Conservation (phyloP, 1,140 invertebrate genomes). For the Papilio glaucus region DNA sequence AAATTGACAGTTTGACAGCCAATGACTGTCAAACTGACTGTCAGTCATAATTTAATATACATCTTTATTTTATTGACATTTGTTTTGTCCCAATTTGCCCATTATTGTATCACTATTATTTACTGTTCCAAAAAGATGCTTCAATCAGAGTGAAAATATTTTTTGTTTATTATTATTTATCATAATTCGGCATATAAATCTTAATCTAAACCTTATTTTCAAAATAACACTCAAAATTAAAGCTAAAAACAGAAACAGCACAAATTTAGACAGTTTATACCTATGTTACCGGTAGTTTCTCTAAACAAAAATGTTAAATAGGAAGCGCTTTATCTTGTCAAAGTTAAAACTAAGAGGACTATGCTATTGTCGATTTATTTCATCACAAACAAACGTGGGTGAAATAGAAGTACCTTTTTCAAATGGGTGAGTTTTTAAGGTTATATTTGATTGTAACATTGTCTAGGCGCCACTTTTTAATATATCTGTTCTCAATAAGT, state of each 20-base stretch:
- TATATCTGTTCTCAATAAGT: too few species aligned
- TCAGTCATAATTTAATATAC: too few species aligned
- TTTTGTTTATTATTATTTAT: not conserved
- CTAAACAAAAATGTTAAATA: constrained; percentile 57
- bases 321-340: constrained; percentile 59
- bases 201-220: not conserved
- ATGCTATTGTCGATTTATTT: constrained; percentile 53
- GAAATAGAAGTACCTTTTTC: constrained; percentile 75
- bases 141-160: not conserved
- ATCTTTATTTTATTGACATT: too few species aligned
- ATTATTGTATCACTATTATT: too few species aligned
- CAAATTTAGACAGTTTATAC: not conserved
- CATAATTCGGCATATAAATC: not conserved
- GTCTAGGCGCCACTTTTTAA: too few species aligned
- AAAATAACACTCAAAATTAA: constrained; percentile 13
- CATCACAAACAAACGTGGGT: constrained; percentile 55
- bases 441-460: constrained; percentile 53
- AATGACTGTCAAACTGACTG: too few species aligned
- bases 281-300: not conserved
- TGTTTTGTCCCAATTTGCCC: too few species aligned
- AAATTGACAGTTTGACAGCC: too few species aligned
- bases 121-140: too few species aligned
- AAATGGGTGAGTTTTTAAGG: constrained; percentile 76
- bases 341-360: constrained; percentile 51
- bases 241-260: not conserved